These are phyloP conservation scores for Tursiops truncatus DNA, from an alignment of 2,113 vertebrate species.

Conservation along the genomic window DNA sequence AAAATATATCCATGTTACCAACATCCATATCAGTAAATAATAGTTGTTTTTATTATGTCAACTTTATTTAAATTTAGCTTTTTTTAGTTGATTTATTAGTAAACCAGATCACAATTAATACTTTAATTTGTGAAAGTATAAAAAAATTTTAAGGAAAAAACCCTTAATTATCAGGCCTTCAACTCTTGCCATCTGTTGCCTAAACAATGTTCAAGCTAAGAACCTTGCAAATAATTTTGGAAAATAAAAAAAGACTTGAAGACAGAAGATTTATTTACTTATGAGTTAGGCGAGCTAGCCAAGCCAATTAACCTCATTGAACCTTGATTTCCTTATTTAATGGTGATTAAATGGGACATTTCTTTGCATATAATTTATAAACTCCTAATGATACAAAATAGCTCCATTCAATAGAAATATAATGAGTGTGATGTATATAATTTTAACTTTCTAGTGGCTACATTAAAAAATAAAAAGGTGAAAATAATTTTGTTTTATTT, in stretches of 20 bases:
- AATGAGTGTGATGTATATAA: background rate
- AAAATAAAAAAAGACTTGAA: background rate
- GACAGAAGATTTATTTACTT: background rate
- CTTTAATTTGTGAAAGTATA: background rate
- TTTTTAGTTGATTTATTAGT: background rate
- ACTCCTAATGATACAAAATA: background rate
- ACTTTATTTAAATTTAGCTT: background rate
- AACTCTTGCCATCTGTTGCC: background rate
- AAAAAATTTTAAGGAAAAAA: background rate
- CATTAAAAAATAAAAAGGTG: background rate
- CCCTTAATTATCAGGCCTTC: background rate
- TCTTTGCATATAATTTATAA: background rate
- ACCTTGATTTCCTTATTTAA: background rate
- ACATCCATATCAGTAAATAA: background rate
- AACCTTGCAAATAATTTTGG: background rate
- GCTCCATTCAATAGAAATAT: background rate
- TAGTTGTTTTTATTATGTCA: background rate
- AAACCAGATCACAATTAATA: background rate
- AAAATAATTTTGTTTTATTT: background rate
- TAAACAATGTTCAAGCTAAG: background rate
- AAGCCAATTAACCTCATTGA: background rate
- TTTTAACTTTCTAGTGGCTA: background rate
- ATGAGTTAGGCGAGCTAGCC: background rate
- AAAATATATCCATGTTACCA: background rate
- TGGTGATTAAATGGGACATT: background rate